Conservation (phyloP, 1,140 invertebrate species). For the Anthonomus grandis region DNA sequence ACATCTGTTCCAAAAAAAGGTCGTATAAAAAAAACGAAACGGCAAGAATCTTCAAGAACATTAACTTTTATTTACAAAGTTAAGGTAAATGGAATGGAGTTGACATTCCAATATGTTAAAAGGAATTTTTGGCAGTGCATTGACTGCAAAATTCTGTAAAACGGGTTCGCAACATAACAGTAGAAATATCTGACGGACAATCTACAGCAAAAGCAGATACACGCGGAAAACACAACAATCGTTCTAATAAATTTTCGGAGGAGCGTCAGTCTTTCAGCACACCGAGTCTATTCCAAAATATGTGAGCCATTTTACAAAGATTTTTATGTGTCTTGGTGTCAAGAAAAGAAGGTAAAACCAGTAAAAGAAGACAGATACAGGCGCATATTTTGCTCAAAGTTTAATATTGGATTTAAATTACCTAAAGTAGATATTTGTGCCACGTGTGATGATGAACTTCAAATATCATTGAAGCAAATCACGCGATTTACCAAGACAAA, state of each 20-base stretch:
- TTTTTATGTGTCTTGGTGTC: too few species aligned
- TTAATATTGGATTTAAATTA: conserved; percentile 21
- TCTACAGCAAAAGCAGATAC: neutral
- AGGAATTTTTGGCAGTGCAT: too few species aligned
- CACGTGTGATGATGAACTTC: conserved; percentile 4
- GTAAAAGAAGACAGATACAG: too few species aligned
- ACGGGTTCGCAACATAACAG: neutral
- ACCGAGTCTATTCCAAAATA: conserved; percentile 18
- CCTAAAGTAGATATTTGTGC: conserved; percentile 14
- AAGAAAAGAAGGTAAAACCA: too few species aligned
- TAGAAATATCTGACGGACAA: neutral
- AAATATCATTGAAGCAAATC: conserved; percentile 3
- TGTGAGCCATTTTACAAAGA: conserved; percentile 17
- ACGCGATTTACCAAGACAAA: neutral
- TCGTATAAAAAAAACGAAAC: too few species aligned
- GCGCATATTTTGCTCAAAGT: conserved; percentile 9
- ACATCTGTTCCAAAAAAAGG: too few species aligned
- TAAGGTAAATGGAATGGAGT: too few species aligned
- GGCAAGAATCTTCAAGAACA: neutral
- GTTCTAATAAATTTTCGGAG: neutral
- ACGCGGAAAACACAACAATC: neutral
- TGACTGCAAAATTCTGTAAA: neutral
- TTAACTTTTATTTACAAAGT: neutral
- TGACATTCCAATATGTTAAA: neutral
- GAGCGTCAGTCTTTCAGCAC: neutral